A percentile compares a stretch with the other conserved stretches of the same genome.
Evolutionary conservation across 2,113 vertebrate species (phyloP).

Genomic region (Brevimyrus niger): DNA sequence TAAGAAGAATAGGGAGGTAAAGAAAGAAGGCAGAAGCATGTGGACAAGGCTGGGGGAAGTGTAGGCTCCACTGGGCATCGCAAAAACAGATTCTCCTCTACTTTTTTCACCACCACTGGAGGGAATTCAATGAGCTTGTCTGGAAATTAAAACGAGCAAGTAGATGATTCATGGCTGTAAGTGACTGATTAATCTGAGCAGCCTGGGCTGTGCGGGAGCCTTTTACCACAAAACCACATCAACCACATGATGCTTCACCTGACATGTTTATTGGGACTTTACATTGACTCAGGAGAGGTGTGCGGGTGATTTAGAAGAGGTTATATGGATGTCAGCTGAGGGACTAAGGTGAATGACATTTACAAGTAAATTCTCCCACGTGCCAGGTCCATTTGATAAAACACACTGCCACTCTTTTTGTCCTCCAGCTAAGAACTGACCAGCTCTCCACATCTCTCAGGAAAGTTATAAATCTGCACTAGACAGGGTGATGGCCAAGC

Average conservation of each 20-base stretch:
- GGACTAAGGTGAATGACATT: conserved; percentile 43
- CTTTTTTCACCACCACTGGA: neutral
- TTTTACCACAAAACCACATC: conserved; percentile 25
- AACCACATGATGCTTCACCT: conserved; percentile 20
- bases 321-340: conserved; percentile 43
- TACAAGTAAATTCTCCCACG: conserved; percentile 41
- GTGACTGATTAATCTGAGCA: conserved; percentile 24
- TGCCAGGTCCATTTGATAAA: conserved; percentile 37
- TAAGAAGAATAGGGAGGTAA: neutral
- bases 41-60: neutral
- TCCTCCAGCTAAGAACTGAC: conserved; percentile 9
- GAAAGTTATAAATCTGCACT: neutral
- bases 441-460: neutral
- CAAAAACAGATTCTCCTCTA: neutral
- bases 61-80: conserved; percentile 15
- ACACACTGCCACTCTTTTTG: conserved; percentile 13
- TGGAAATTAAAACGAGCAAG: conserved; percentile 17
- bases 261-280: conserved; percentile 38
- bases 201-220: conserved; percentile 12
- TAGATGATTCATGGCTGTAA: conserved; percentile 14
- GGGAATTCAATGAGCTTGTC: conserved; percentile 5
- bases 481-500: neutral
- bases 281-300: conserved; percentile 29
- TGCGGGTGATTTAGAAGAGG: conserved; percentile 32
- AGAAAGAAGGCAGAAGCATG: neutral